Base-by-base conservation (phyloP, 2,113 vertebrate species). In the Azemiops feae region DNA sequence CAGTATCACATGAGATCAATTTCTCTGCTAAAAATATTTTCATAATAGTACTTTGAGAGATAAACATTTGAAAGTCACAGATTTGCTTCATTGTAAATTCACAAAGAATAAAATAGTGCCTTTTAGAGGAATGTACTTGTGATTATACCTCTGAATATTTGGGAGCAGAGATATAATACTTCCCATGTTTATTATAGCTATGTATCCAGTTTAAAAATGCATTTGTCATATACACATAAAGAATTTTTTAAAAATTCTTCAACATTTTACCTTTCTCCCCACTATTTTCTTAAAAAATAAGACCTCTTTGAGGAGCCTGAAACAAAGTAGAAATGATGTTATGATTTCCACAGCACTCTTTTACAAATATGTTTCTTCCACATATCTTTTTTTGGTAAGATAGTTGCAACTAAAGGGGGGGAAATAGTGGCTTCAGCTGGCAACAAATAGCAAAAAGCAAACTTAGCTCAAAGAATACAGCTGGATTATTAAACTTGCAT, bases 381-480 rank as follows among this genome's bases (percentile, higher is more conserved):
- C 50, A 89, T 5, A 81, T 11, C 55, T 53, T 92, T 53, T 92
- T 43, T 47, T 64, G 92, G 34, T 30, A 5, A 89, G 25, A 64
- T 30, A 92, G 16, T n/a, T 23, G 34, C 39, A 81, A 16, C 23
- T 16, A 11, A 74, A 34, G n/a, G 6, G 6, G 5, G 53, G 60
- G 50, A 92, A 34, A 88, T 4, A 92, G 54, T 45, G n/a, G 52
- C 39, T 52, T 92, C 60, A 89, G 87, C 50, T 81, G 54, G 60
- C 54, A 74, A 81, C 34, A 92, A 92, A 92, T 89, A 89, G 86
- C 47, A 54, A 92, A 92, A 88, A 89, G 50, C 60, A 54, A 34
- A 92, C 30, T 92, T 60, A 89, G 34, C 39, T 89, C 8, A 34
- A 89, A 92, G 16, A 23, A 54, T 45, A 45, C 87, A 74, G 87